These are phyloP conservation scores for Coenobita brevimanus DNA, from an alignment of 1,140 invertebrate species.

Conservation along the genomic window DNA sequence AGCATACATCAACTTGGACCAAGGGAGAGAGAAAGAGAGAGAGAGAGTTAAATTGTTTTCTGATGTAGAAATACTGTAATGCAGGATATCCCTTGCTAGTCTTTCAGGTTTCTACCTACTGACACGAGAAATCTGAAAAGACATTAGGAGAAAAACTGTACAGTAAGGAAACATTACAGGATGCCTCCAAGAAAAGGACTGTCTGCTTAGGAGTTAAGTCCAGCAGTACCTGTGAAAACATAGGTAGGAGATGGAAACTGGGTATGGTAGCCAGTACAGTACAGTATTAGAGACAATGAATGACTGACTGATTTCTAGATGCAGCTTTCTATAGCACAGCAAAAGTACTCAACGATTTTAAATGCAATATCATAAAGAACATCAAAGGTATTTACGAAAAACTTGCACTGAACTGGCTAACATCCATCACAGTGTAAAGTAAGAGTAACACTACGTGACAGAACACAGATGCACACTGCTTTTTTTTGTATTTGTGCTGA, in stretches of 20 bases:
- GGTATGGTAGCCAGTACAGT: slow-evolving; percentile 26
- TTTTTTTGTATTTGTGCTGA: no score
- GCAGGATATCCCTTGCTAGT: not conserved
- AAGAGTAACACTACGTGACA: no score
- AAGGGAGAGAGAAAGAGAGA: slow-evolving; percentile 5
- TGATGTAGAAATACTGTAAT: slow-evolving; percentile 8
- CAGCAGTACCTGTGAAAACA: slow-evolving; percentile 40
- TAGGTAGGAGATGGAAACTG: not conserved
- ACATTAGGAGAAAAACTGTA: slow-evolving; percentile 27
- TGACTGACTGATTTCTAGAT: no score
- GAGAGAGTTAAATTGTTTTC: not conserved
- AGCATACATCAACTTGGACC: no score
- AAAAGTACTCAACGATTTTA: no score
- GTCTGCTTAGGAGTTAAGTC: not conserved
- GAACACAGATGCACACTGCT: no score
- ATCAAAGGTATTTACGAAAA: no score
- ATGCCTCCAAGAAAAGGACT: slow-evolving; percentile 19
- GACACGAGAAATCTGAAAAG: slow-evolving; percentile 47
- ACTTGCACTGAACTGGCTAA: no score
- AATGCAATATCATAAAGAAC: no score
- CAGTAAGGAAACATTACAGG: not conserved
- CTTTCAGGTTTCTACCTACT: slow-evolving; percentile 1
- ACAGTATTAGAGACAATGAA: no score
- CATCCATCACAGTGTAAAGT: no score
- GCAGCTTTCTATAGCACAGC: no score